These are phyloP conservation scores for Hormaphis cornu DNA, from an alignment of 1,140 invertebrate genomes.

Conservation along the genomic window DNA sequence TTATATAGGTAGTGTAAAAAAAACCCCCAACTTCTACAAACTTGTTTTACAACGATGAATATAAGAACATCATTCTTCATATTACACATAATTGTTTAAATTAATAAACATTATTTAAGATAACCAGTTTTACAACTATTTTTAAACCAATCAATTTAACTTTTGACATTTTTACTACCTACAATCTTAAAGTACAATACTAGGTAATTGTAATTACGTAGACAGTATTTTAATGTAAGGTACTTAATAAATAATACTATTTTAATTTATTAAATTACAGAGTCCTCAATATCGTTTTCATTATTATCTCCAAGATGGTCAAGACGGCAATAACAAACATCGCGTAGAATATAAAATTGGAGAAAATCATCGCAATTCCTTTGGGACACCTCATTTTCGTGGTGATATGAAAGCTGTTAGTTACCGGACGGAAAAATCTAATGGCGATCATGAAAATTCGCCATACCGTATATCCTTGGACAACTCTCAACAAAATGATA, in stretches of 20 bases:
- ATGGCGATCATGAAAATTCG: neutral
- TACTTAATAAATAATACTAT: neutral
- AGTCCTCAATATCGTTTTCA: slow-evolving; percentile 32
- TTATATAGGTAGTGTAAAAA: too few species aligned
- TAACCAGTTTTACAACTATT: too few species aligned
- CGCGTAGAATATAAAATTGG: slow-evolving; percentile 40
- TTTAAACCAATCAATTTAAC: neutral
- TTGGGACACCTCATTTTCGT: slow-evolving; percentile 37
- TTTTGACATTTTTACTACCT: too few species aligned
- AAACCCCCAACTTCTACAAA: too few species aligned
- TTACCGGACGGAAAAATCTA: slow-evolving; percentile 38
- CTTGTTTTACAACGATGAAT: too few species aligned
- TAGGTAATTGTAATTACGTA: too few species aligned
- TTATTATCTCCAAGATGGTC: slow-evolving; percentile 39
- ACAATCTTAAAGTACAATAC: too few species aligned
- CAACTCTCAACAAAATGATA: neutral
- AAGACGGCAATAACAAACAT: slow-evolving; percentile 40
- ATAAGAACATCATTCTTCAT: too few species aligned
- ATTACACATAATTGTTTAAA: too few species aligned
- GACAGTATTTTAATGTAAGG: neutral
- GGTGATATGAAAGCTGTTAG: slow-evolving; percentile 38
- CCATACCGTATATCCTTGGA: neutral
- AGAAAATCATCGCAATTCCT: slow-evolving; percentile 33
- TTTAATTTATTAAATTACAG: slow-evolving; percentile 1
- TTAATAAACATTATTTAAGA: too few species aligned